Conservation (phyloP, 2,797 vertebrate genomes). For the Girardinus metallicus region DNA sequence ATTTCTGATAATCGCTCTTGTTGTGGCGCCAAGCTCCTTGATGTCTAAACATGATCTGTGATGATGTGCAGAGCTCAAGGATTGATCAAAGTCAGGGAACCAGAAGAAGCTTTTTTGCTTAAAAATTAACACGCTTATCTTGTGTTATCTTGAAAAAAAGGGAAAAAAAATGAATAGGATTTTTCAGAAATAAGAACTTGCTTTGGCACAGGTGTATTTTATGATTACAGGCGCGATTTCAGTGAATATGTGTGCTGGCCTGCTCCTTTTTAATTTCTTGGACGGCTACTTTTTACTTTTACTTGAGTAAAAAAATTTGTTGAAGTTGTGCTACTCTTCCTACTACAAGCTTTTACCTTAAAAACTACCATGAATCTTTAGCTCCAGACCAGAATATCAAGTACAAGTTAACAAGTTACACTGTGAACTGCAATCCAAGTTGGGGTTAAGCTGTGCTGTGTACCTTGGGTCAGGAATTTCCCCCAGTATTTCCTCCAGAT, state of each 20-base stretch:
- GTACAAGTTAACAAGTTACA: not conserved
- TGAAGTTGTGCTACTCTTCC: no score
- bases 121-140: slow-evolving; percentile 74
- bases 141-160: slow-evolving; percentile 63
- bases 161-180: slow-evolving; percentile 56
- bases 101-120: not conserved
- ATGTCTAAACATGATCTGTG: slow-evolving; percentile 55
- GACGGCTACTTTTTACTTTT: no score
- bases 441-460: slow-evolving; percentile 18
- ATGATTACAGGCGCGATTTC: slow-evolving; percentile 55
- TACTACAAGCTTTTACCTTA: not conserved
- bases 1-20: slow-evolving; percentile 67
- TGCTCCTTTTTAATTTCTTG: not conserved
- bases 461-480: slow-evolving; percentile 90
- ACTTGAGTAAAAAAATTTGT: no score
- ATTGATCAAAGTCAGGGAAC: slow-evolving; percentile 68
- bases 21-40: slow-evolving; percentile 62
- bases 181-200: slow-evolving; percentile 43
- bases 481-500: slow-evolving; percentile 90
- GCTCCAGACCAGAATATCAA: not conserved
- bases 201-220: slow-evolving; percentile 59
- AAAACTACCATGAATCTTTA: not conserved
- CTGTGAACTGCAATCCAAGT: not conserved
- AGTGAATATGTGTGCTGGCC: slow-evolving; percentile 19
- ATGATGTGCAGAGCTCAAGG: slow-evolving; percentile 49